Conservation (phyloP, 2,888 invertebrate species). For the Drosophila parthenogenetica region DNA sequence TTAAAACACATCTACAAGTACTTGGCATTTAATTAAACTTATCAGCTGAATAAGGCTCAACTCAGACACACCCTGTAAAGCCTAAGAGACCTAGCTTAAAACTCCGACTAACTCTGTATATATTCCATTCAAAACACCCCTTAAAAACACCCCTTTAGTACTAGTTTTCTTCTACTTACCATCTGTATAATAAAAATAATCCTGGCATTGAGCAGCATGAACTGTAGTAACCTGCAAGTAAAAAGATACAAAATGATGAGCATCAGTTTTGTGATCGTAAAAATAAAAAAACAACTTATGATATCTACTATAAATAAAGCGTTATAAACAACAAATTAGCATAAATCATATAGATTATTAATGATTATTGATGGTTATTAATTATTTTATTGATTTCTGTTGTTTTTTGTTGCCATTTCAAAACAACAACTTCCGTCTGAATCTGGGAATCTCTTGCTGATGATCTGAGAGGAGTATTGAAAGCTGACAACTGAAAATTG, state of each 20-base stretch:
- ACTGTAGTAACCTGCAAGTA: slow-evolving; percentile 92
- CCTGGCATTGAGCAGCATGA: slow-evolving; percentile 95
- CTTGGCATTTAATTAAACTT: slow-evolving; percentile 36
- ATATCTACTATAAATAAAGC: slow-evolving; percentile 63
- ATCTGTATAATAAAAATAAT: slow-evolving; percentile 95
- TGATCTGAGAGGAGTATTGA: slow-evolving; percentile 27
- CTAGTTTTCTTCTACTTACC: slow-evolving; percentile 86
- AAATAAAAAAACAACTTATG: slow-evolving; percentile 48
- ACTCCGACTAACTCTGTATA: too few relatives aligned
- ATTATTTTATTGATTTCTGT: slow-evolving; percentile 71
- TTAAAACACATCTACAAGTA: slow-evolving; percentile 35
- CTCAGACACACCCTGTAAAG: slow-evolving; percentile 29
- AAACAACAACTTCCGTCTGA: slow-evolving; percentile 59
- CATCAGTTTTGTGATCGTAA: slow-evolving; percentile 2
- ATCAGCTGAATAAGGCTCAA: neutral
- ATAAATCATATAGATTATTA: slow-evolving; percentile 70
- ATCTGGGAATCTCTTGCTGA: slow-evolving; percentile 16
- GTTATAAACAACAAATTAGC: slow-evolving; percentile 56
- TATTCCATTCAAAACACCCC: too few relatives aligned
- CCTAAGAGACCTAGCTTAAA: neutral
- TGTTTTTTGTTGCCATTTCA: slow-evolving; percentile 22
- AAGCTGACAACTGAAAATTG: slow-evolving; percentile 30
- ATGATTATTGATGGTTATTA: slow-evolving; percentile 67
- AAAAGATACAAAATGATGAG: slow-evolving; percentile 27
- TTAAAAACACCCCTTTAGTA: too few relatives aligned